Conservation (phyloP, 1,140 invertebrate genomes). For the Manduca sexta region DNA sequence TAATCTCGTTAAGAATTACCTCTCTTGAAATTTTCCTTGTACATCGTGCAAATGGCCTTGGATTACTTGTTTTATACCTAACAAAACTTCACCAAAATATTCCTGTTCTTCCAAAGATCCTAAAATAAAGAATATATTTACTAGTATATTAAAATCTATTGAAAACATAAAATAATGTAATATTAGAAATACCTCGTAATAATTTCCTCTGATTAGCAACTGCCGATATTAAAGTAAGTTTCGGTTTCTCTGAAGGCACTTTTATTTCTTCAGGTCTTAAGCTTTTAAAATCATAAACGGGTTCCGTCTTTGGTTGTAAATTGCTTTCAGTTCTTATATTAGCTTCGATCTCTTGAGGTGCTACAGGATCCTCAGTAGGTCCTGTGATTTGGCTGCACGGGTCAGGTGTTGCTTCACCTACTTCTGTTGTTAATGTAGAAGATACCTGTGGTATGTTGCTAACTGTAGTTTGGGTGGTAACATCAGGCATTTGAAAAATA, state of each 20-base stretch:
- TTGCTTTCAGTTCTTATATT: constrained; percentile 40
- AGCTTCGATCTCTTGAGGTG: constrained; percentile 25
- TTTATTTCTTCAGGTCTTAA: constrained; percentile 67
- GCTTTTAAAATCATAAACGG: constrained; percentile 45
- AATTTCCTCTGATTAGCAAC: constrained; percentile 68
- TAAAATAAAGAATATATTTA: constrained; percentile 20
- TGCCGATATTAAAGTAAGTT: constrained; percentile 62
- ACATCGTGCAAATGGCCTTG: constrained; percentile 80
- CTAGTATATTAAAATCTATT: constrained; percentile 4
- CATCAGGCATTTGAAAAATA: constrained; percentile 48
- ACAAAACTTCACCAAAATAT: constrained; percentile 82
- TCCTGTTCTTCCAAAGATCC: constrained; percentile 80
- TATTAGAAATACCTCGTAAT: constrained; percentile 50
- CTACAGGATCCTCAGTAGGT: constrained; percentile 18
- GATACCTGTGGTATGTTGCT: constrained; percentile 20
- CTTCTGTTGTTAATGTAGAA: constrained; percentile 15
- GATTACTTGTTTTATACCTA: constrained; percentile 84
- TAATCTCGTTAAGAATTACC: constrained; percentile 27
- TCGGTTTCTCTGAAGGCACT: constrained; percentile 66
- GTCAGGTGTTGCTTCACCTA: constrained; percentile 11
- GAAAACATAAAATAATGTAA: neutral
- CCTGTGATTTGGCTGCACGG: constrained; percentile 31
- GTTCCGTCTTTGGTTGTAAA: constrained; percentile 38
- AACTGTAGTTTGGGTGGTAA: constrained; percentile 4
- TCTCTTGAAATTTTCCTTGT: constrained; percentile 78